Conservation (phyloP, 2,888 invertebrate genomes). For the Stenodera caucasica region DNA sequence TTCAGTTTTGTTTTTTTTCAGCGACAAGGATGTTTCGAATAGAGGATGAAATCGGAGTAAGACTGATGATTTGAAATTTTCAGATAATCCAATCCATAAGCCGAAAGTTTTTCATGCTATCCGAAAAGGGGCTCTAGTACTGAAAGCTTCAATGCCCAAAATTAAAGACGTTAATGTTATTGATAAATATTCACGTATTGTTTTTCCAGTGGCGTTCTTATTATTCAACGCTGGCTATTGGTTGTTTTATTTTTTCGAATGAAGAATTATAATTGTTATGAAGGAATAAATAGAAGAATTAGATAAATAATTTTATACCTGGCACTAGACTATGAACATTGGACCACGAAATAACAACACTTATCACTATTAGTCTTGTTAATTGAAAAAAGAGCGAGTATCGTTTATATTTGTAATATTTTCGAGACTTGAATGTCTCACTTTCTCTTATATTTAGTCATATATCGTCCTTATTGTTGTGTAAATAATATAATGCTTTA, state of each 20-base stretch:
- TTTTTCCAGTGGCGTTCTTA: conserved; percentile 95
- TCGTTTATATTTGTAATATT: no score
- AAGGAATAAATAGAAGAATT: no score
- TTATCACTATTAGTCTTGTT: background rate
- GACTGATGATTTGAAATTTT: conserved; percentile 35
- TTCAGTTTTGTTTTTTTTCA: no score
- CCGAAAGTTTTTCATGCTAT: conserved; percentile 80
- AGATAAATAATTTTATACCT: background rate
- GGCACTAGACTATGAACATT: background rate
- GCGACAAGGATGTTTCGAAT: no score
- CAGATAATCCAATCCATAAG: conserved; percentile 62
- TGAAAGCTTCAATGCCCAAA: conserved; percentile 90
- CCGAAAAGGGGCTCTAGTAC: conserved; percentile 79
- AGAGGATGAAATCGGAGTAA: no score
- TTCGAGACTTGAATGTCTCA: no score
- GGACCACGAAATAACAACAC: background rate
- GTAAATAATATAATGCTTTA: conserved; percentile 8
- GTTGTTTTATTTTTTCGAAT: conserved; percentile 86
- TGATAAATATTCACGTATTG: conserved; percentile 94
- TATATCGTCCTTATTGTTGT: no score
- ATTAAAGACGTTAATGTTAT: conserved; percentile 98
- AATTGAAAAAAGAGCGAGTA: background rate
- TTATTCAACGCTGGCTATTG: conserved; percentile 95
- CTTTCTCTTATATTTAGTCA: no score
- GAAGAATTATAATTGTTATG: conserved; percentile 33